These are phyloP conservation scores for Neolamprologus ventralis DNA, from an alignment of 2,113 vertebrate genomes.

Conservation along the genomic window DNA sequence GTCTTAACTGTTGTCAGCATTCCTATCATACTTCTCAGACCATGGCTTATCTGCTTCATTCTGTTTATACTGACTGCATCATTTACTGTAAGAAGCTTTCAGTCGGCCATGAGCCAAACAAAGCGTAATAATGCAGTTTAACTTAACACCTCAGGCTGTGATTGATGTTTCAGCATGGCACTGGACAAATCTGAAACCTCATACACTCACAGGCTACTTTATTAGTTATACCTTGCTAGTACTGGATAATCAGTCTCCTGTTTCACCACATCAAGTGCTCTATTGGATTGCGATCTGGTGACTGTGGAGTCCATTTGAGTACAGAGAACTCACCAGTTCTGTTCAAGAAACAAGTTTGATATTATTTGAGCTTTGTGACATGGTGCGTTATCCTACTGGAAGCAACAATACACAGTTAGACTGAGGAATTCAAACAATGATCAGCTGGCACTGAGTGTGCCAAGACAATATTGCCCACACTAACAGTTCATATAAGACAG, in stretches of 20 bases:
- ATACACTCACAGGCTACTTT: not conserved
- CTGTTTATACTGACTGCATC: not conserved
- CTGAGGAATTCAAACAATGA: not conserved
- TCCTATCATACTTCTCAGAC: not conserved
- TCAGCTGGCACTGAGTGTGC: not conserved
- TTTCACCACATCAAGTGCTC: not conserved
- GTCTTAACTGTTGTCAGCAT: conserved; percentile 45
- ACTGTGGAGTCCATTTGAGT: not conserved
- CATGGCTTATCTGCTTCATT: conserved; percentile 3
- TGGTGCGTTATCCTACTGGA: not conserved
- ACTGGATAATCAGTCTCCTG: not conserved
- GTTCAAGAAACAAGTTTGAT: not conserved
- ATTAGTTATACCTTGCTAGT: not conserved
- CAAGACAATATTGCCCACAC: not conserved
- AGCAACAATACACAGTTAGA: not conserved
- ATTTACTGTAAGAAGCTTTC: not conserved
- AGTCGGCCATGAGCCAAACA: not conserved
- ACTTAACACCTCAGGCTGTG: not conserved
- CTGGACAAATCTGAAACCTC: not conserved
- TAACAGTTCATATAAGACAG: not conserved
- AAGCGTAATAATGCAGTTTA: not conserved
- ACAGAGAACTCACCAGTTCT: not conserved
- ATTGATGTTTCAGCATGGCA: not conserved
- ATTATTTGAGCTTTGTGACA: not conserved
- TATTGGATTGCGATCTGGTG: not conserved